phyloP scores from a whole-genome alignment of 2,888 invertebrate species.

The Cheilosia grossa region DNA sequence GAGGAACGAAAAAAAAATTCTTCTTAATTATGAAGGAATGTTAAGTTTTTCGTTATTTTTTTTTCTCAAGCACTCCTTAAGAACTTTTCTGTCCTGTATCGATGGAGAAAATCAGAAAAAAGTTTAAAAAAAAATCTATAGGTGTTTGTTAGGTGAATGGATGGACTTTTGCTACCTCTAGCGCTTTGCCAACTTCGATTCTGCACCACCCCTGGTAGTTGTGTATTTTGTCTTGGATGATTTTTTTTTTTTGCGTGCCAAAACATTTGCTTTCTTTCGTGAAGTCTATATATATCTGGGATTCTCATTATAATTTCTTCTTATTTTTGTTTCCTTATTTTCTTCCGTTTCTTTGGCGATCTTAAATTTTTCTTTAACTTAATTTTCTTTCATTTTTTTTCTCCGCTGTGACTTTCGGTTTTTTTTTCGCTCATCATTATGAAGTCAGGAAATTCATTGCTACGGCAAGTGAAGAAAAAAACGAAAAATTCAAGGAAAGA shows the following conservation, averaged over 20 bases:
- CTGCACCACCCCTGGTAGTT: slow-evolving; percentile 21
- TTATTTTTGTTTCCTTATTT: slow-evolving; percentile 25
- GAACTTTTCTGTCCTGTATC: slow-evolving; percentile 57
- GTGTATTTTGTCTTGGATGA: background rate
- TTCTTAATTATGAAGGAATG: slow-evolving; percentile 69
- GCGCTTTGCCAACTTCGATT: slow-evolving; percentile 46
- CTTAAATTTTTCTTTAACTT: slow-evolving; percentile 65
- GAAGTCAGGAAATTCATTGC: slow-evolving; percentile 63
- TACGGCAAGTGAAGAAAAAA: slow-evolving; percentile 28
- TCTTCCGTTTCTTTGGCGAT: slow-evolving; percentile 67
- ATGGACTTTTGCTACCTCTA: slow-evolving; percentile 51
- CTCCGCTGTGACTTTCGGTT: background rate
- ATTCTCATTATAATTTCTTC: slow-evolving; percentile 67
- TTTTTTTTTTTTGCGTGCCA: slow-evolving; percentile 20
- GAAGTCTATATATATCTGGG: slow-evolving; percentile 55
- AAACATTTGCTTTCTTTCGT: slow-evolving; percentile 59
- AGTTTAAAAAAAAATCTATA: slow-evolving; percentile 27
- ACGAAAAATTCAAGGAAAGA: slow-evolving; percentile 59
- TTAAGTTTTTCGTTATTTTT: slow-evolving; percentile 41
- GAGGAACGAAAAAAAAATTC: slow-evolving; percentile 20
- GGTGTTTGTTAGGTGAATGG: slow-evolving; percentile 38
- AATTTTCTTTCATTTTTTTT: slow-evolving; percentile 12
- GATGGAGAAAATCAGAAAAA: slow-evolving; percentile 44
- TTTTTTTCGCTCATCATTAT: slow-evolving; percentile 55
- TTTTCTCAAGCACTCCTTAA: slow-evolving; percentile 43